Evolutionary conservation across 2,888 invertebrate genomes (phyloP).

Genomic region (Lepidonotus clava): DNA sequence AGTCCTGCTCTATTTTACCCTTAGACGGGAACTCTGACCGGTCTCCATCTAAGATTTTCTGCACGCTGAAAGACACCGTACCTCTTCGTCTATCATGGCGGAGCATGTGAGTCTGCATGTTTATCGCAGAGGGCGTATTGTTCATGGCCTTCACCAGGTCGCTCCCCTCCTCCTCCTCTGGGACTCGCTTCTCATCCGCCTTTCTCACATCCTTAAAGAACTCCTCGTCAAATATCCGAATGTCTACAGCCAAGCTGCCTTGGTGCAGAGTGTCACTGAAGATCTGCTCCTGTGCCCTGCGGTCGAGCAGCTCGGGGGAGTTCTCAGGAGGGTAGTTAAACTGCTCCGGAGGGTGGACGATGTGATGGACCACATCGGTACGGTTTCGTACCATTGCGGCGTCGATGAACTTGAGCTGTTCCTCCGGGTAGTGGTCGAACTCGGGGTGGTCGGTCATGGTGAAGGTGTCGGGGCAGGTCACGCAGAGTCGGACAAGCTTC

Average conservation of each 20-base stretch:
- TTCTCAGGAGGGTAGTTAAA: constrained; percentile 56
- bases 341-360: constrained; percentile 65
- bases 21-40: constrained; percentile 67
- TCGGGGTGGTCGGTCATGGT: constrained; percentile 74
- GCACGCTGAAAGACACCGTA: constrained; percentile 69
- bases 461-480: constrained; percentile 71
- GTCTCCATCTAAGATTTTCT: constrained; percentile 69
- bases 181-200: not conserved
- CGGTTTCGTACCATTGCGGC: constrained; percentile 58
- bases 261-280: constrained; percentile 73
- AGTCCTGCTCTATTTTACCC: constrained; percentile 74
- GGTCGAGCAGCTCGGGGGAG: constrained; percentile 22
- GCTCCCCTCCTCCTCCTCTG: constrained; percentile 22
- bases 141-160: constrained; percentile 71
- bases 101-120: constrained; percentile 75
- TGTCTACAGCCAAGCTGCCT: constrained; percentile 75
- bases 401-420: constrained; percentile 69
- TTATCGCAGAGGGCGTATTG: constrained; percentile 72
- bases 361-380: constrained; percentile 56
- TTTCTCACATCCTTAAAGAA: constrained; percentile 71
- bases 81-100: constrained; percentile 69
- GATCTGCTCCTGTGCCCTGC: constrained; percentile 67
- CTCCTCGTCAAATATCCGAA: constrained; percentile 74
- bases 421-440: constrained; percentile 72
- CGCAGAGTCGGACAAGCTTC: constrained; percentile 75